Evolutionary conservation across 2,797 vertebrate genomes (phyloP), one percentile per base, ranked within the genome.

Genomic region (Syndactyla subalaris): DNA sequence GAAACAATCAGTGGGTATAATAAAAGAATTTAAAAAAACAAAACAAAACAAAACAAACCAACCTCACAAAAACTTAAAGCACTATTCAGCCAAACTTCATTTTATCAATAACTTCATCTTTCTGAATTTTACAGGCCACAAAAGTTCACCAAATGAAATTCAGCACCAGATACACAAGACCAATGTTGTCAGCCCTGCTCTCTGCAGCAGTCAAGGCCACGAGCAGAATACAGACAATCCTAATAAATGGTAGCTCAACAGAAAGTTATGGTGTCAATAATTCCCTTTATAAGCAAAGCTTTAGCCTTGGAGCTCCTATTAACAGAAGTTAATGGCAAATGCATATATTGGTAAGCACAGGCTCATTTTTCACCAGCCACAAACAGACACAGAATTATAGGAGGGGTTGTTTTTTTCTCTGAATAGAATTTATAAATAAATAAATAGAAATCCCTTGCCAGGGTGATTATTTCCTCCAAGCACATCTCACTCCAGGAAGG

Each of bases 401-500:
- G 3, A 66, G 6, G 4, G 5, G 3, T 22, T 43, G 45, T 43
- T 41, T n/a, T 22, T 39, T 54, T 49, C 16, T 3, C 34, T 65
- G 15, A 94, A 73, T 10, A 57, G 18, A 9, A 76, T 45, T 14
- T 48, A 19, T 62, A 27, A 27, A 49, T 5, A 66, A 30, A 38
- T 38, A 38, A 38, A 38, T 38, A 90, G 86, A 45, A 73, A 14
- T 8, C 59, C 32, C 5, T 83, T 89, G 71, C 46, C 72, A 89
- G 52, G 7, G 77, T 61, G 41, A 73, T 93, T 91, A 54, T 65
- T 87, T 71, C 41, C 61, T 71, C 89, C n/a, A 59, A 62, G 34
- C 61, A 93, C 52, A 85, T 91, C 68, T 82, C 79, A 6, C 57
- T 65, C 9, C 71, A 89, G 86, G 68, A 91, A 89, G 54, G 30